Conservation (phyloP, 2,113 vertebrate species). For the Manacus vitellinus region DNA sequence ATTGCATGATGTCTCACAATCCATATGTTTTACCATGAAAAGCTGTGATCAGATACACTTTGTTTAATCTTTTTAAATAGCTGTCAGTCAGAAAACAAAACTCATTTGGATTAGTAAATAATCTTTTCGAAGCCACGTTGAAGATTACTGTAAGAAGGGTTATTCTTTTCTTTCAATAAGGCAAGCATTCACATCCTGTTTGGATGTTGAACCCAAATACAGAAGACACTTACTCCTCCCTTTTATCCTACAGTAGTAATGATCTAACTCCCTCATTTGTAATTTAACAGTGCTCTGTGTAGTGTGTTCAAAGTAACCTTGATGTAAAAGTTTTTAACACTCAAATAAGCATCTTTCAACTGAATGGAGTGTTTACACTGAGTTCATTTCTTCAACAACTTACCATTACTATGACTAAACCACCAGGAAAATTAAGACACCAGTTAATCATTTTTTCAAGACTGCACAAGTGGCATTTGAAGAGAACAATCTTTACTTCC, state of each 20-base stretch:
- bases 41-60: neutral
- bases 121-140: neutral
- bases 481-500: neutral
- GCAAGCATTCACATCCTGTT: neutral
- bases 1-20: neutral
- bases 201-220: neutral
- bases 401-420: neutral
- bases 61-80: neutral
- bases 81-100: constrained; percentile 11
- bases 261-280: neutral
- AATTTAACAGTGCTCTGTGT: neutral
- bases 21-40: neutral
- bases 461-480: neutral
- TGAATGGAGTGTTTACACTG: neutral
- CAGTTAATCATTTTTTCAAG: neutral
- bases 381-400: neutral
- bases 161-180: neutral
- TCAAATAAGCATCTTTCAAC: neutral
- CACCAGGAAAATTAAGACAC: neutral
- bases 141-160: neutral
- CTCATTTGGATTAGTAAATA: constrained; percentile 7
- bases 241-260: neutral
- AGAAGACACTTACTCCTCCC: neutral
- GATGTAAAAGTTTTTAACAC: neutral
- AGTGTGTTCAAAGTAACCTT: neutral